Conservation (phyloP, 1,140 invertebrate species). For the Littorina saxatilis region DNA sequence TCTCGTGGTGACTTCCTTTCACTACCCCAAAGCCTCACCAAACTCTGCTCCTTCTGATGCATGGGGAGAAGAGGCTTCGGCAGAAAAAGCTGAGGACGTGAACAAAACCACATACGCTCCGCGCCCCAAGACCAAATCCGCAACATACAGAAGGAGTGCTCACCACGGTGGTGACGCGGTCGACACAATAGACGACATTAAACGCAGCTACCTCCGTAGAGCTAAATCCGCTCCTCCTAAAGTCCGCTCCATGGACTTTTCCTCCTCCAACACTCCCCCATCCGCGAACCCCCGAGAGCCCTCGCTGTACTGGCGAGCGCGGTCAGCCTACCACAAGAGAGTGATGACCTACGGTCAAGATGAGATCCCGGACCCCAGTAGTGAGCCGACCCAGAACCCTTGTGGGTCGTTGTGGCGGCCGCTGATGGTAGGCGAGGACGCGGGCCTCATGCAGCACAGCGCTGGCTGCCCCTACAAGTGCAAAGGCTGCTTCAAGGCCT, state of each 20-base stretch:
- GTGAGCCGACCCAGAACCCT: background rate
- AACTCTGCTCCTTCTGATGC: background rate
- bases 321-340: conserved; percentile 47
- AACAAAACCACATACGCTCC: background rate
- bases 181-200: conserved; percentile 26
- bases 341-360: conserved; percentile 28
- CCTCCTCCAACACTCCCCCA: background rate
- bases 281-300: background rate
- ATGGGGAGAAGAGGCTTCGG: background rate
- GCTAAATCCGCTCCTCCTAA: conserved; percentile 44
- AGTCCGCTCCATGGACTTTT: background rate
- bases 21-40: background rate
- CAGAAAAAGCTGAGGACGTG: background rate
- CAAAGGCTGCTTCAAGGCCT: conserved; percentile 54
- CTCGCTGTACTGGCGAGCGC: conserved; percentile 47
- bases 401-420: conserved; percentile 6
- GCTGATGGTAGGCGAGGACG: conserved; percentile 4
- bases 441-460: conserved; percentile 46
- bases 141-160: no score
- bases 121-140: background rate
- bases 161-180: background rate
- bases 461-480: conserved; percentile 54
- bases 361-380: conserved; percentile 8
- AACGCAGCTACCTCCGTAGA: conserved; percentile 21
- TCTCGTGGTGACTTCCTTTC: conserved; percentile 12